Evolutionary conservation across 2,888 invertebrate genomes (phyloP), one percentile per base, ranked within the genome.

Genomic region (Coelinius sp.): DNA sequence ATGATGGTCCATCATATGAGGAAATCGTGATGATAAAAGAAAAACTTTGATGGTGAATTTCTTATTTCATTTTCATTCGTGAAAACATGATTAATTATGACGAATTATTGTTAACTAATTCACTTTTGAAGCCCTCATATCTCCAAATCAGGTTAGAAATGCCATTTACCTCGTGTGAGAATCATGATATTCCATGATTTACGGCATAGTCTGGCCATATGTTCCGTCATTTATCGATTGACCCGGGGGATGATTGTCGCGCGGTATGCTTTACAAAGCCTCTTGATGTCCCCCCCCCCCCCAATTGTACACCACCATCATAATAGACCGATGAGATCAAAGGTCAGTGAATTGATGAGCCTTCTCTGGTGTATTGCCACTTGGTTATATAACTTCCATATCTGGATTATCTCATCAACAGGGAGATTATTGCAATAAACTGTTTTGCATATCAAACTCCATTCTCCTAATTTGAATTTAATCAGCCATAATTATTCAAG

Each of bases 251-350:
- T 35, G 59, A 59, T 59, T 59, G 59, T 59, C 20, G 31, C 59
- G 10, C 10, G 31, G 59, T 59, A 59, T 59, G 59, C 59, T 59
- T 59, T 59, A 59, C 31, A 59, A 17, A 59, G 35, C 59, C 59
- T 17, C 31, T 59, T 59, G 59, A 31, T 35, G 49, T 22, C 49
- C 8, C 49, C 10, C 22, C 8, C 27, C 8, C 56, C 27, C 17
- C 27, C 56, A 14, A 17, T 31, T 5, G 5, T 20, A 59, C 31
- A 5, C 31, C 35, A 4, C 35, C 35, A 35, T 31, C 59, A 59
- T 59, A 59, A 59, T 59, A 59, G 59, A 59, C 31, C 59, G 59
- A 35, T 59, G 59, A 59, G 59, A 59, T 59, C 59, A 59, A 59
- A 27, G 59, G 59, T 59, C 31, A 59, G 59, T 59, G 31, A 14